These are phyloP conservation scores for Aleadryas rufinucha DNA, from an alignment of 2,113 vertebrate species.

Conservation along the genomic window DNA sequence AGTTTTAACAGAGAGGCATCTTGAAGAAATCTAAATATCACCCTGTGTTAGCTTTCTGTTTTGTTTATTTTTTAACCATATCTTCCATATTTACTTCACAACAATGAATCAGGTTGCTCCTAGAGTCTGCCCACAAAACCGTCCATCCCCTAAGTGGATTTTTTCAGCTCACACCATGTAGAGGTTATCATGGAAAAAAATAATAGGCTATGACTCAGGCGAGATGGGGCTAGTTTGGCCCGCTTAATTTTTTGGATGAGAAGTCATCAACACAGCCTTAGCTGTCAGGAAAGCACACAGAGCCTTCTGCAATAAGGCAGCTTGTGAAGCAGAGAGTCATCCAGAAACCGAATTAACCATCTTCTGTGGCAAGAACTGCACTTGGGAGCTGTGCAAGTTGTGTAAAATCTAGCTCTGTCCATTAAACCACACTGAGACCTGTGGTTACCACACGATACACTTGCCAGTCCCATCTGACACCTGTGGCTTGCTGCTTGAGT, in stretches of 20 bases:
- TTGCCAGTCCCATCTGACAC: neutral
- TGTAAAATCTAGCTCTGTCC: neutral
- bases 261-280: neutral
- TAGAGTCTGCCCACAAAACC: neutral
- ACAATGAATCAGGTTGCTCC: neutral
- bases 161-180: neutral
- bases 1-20: neutral
- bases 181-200: neutral
- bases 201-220: neutral
- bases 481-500: neutral
- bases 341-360: neutral
- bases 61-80: neutral
- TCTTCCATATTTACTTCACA: neutral
- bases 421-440: neutral
- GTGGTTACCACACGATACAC: fast-evolving
- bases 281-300: neutral
- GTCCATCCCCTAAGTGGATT: neutral
- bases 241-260: neutral
- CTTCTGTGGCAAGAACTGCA: neutral
- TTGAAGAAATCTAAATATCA: neutral
- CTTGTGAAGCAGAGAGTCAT: neutral
- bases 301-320: neutral
- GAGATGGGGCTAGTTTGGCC: neutral
- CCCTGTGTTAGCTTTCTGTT: neutral
- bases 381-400: neutral